These are phyloP conservation scores for Andrena praecox DNA, from an alignment of 2,888 invertebrate species.

Conservation along the genomic window DNA sequence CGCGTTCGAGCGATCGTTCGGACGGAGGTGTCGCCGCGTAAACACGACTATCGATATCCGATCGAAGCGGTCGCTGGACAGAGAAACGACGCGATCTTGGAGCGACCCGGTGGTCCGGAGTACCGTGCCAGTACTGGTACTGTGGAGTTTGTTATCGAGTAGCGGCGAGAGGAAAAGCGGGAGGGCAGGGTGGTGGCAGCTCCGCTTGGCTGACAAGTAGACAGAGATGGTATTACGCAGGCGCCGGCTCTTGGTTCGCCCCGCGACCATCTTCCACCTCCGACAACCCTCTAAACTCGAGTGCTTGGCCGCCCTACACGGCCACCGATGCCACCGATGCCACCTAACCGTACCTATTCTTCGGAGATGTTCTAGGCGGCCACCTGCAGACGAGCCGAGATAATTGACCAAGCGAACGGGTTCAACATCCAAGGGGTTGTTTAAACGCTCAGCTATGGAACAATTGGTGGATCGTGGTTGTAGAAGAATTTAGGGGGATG, in stretches of 20 bases:
- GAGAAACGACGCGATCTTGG: conserved; percentile 43
- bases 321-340: conserved; percentile 51
- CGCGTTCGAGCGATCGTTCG: not conserved
- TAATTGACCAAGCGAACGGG: not conserved
- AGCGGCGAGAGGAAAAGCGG: conserved; percentile 68
- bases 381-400: not conserved
- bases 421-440: not conserved
- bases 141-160: conserved; percentile 81
- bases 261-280: conserved; percentile 33
- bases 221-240: conserved; percentile 66
- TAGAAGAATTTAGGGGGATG: too few relatives aligned
- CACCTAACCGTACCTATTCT: conserved; percentile 34
- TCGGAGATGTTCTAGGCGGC: conserved; percentile 12
- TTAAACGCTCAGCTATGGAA: not conserved
- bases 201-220: conserved; percentile 77
- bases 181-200: conserved; percentile 80
- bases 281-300: conserved; percentile 41
- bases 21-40: conserved; percentile 38
- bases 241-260: conserved; percentile 52
- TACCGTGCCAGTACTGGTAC: conserved; percentile 83
- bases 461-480: too few relatives aligned
- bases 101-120: conserved; percentile 80
- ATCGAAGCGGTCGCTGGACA: conserved; percentile 13
- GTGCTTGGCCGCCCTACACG: conserved; percentile 43
- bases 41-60: conserved; percentile 56